Evolutionary conservation across 2,797 vertebrate species (phyloP).

Genomic region (Platyrinchus mystaceus): DNA sequence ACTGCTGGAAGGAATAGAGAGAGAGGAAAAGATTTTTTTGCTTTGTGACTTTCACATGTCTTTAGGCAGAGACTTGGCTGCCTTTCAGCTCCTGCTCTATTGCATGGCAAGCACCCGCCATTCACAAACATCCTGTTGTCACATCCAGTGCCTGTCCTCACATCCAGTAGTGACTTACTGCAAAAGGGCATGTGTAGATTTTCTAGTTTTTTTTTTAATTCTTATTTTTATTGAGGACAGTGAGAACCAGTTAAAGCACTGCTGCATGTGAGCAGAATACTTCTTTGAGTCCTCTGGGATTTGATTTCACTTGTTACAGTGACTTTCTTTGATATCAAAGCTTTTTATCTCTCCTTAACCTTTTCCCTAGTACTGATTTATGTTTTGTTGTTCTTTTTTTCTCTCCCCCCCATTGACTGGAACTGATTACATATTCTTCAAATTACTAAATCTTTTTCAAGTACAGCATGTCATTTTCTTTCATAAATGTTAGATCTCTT

Average conservation of each 20-base stretch:
- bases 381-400: not conserved
- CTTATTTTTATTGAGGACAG: not conserved
- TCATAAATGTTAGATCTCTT: not conserved
- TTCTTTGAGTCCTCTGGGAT: not conserved
- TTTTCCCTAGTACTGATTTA: not conserved
- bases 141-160: not conserved
- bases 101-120: rapidly evolving
- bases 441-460: not conserved
- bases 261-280: not conserved
- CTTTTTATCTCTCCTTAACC: slow-evolving; percentile 9
- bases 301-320: not conserved
- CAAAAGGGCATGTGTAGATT: not conserved
- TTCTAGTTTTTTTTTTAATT: not conserved
- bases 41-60: not conserved
- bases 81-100: rapidly evolving
- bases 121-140: not conserved
- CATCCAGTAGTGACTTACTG: not conserved
- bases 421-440: not conserved
- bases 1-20: not conserved
- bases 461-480: not conserved
- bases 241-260: not conserved
- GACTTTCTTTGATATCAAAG: not conserved
- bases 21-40: not conserved
- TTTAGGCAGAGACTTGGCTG: not conserved
- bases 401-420: rapidly evolving